Evolutionary conservation across 92 coral and sea anemone genomes (phyloP), one percentile per base, ranked within the genome.

Genomic region (Epizoanthus ramosus): DNA sequence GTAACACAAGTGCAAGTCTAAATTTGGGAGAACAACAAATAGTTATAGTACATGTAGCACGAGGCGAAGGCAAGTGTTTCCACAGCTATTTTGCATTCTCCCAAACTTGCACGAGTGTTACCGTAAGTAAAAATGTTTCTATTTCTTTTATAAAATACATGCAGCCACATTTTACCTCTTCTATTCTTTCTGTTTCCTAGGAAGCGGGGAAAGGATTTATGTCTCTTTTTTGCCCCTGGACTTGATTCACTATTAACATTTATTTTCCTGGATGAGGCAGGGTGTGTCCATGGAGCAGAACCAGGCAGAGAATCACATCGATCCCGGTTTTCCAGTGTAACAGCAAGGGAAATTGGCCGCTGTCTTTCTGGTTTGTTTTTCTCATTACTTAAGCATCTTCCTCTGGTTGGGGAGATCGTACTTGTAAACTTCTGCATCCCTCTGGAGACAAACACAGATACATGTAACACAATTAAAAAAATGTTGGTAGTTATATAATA

Each of bases 241-340:
- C 52, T 61, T 22, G 39, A 28, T 72, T 66, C 47, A 13, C 64
- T n/a, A 73, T 47, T 47, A 47, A 47, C 14, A 47, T 9, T 47
- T 47, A 57, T 71, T 66, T 61, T 83, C 8, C 68, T 63, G 3
- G 90, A 75, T 3, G 77, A 50, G 13, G 47, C 52, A 0, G 63
- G 15, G 69, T 18, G 68, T 56, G 45, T 8, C 14, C 80, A 58
- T 23, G 74, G n/a, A 16, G 71, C 33, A 21, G 82, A 64, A n/a
- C 47, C 84, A 17, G 92, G 92, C 53, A 84, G 65, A 0, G 92
- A 84, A 3, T 68, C 92, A 24, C 83, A 66, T 2, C 92, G 86
- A 22, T 80, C 70, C 9, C 92, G 92, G 63, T 56, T 74, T 53
- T 73, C 39, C 45, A 81, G 64, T 25, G 76, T 31, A 13, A 80